These are phyloP conservation scores for Potamarius usumacintae DNA, from an alignment of 2,113 vertebrate genomes.

Conservation along the genomic window DNA sequence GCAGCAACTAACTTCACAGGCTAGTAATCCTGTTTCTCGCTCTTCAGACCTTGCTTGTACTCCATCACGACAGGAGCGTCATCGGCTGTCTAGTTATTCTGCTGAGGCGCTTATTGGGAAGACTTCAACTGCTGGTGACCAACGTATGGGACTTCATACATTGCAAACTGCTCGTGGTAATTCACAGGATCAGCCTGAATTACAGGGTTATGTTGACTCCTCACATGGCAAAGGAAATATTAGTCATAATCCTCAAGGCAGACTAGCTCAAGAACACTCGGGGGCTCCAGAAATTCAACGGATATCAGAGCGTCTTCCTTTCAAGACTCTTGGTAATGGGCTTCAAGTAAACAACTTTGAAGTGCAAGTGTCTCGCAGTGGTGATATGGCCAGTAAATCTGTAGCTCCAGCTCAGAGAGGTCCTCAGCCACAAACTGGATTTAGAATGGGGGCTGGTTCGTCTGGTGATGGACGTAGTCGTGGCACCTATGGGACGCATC, in stretches of 20 bases:
- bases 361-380: constrained; percentile 85
- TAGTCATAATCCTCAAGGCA: constrained; percentile 84
- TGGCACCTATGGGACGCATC: constrained; percentile 75
- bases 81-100: constrained; percentile 94
- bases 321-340: constrained; percentile 78
- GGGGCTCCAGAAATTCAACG: constrained; percentile 80
- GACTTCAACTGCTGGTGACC: constrained; percentile 81
- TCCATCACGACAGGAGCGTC: constrained; percentile 90
- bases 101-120: constrained; percentile 96
- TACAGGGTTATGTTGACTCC: constrained; percentile 87
- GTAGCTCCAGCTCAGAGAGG: constrained; percentile 78
- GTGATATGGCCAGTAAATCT: constrained; percentile 81
- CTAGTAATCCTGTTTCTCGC: constrained; percentile 82
- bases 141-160: constrained; percentile 82
- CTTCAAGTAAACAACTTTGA: constrained; percentile 84
- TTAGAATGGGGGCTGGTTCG: constrained; percentile 81
- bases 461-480: constrained; percentile 83
- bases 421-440: constrained; percentile 83
- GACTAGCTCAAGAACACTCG: constrained; percentile 78
- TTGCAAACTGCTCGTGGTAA: constrained; percentile 79
- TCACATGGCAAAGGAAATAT: constrained; percentile 84
- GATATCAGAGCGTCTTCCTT: constrained; percentile 87
- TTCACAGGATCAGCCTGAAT: constrained; percentile 85
- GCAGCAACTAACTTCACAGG: constrained; percentile 89
- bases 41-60: constrained; percentile 86